Evolutionary conservation across 2,888 invertebrate genomes (phyloP).

Genomic region (Therioaphis trifolii): DNA sequence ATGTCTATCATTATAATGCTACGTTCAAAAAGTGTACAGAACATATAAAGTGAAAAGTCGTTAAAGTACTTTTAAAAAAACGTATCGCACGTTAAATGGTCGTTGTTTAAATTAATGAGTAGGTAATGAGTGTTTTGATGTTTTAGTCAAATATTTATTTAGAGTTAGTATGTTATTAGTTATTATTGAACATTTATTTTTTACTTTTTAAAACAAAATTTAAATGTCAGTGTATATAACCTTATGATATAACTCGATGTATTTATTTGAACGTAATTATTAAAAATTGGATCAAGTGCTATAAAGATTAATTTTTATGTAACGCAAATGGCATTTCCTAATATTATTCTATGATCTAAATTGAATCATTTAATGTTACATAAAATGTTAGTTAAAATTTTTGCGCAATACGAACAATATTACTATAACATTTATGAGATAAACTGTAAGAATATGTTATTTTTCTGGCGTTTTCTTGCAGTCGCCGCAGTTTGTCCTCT

Average conservation of each 20-base stretch:
- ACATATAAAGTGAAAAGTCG: not conserved
- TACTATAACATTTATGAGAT: not conserved
- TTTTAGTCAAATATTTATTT: too few relatives aligned
- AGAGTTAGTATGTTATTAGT: too few relatives aligned
- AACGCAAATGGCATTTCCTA: not conserved
- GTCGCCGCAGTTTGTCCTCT: conserved; percentile 4
- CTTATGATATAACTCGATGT: too few relatives aligned
- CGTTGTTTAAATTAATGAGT: not conserved
- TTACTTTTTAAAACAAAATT: too few relatives aligned
- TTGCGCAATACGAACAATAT: not conserved
- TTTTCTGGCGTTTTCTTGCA: conserved; percentile 41
- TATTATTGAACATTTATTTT: too few relatives aligned
- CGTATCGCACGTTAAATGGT: conserved; percentile 2
- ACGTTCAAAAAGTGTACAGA: not conserved
- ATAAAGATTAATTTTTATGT: not conserved
- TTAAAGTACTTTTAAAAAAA: conserved; percentile 25
- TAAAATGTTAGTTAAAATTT: conserved; percentile 17
- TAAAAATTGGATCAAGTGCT: too few relatives aligned
- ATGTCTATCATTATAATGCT: conserved; percentile 23
- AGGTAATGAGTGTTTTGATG: too few relatives aligned
- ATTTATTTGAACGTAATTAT: too few relatives aligned
- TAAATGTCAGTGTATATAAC: too few relatives aligned
- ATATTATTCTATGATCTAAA: conserved; percentile 14
- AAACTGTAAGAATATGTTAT: not conserved
- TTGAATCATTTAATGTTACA: not conserved